Conservation (phyloP, 2,113 vertebrate genomes). For the Rhinoderma darwinii region DNA sequence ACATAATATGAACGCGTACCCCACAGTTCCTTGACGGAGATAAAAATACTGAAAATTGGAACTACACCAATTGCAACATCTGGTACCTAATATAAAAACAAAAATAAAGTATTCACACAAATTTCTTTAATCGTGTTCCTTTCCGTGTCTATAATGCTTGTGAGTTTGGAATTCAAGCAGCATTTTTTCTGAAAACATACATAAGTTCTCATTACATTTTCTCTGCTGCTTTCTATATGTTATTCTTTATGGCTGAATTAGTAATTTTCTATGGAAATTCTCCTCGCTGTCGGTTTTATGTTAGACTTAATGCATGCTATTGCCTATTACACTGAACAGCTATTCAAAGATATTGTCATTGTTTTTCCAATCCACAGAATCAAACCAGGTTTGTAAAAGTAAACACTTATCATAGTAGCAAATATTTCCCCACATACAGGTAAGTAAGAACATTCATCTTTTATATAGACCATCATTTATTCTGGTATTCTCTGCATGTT, state of each 20-base stretch:
- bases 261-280: slow-evolving; percentile 36
- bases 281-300: slow-evolving; percentile 30
- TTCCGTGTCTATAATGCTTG: slow-evolving; percentile 7
- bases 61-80: slow-evolving; percentile 57
- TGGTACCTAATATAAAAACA: slow-evolving; percentile 54
- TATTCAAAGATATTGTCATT: background rate
- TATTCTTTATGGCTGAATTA: slow-evolving; percentile 39
- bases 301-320: slow-evolving; percentile 27
- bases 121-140: slow-evolving; percentile 47
- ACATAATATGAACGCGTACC: slow-evolving; percentile 51
- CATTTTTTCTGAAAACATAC: background rate
- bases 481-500: background rate
- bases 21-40: slow-evolving; percentile 50
- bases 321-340: slow-evolving; percentile 22
- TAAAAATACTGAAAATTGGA: slow-evolving; percentile 56
- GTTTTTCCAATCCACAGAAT: slow-evolving; percentile 38
- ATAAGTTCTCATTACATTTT: slow-evolving; percentile 37
- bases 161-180: slow-evolving; percentile 27
- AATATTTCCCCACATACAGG: background rate
- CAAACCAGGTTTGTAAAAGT: background rate
- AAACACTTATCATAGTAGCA: background rate
- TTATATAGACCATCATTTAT: background rate
- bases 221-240: slow-evolving; percentile 27
- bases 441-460: background rate
- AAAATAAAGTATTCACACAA: slow-evolving; percentile 52